A percentile compares a stretch with the other conserved stretches of the same genome.
phyloP scores from a whole-genome alignment of 2,888 invertebrate species.

The Troides aeacus region DNA sequence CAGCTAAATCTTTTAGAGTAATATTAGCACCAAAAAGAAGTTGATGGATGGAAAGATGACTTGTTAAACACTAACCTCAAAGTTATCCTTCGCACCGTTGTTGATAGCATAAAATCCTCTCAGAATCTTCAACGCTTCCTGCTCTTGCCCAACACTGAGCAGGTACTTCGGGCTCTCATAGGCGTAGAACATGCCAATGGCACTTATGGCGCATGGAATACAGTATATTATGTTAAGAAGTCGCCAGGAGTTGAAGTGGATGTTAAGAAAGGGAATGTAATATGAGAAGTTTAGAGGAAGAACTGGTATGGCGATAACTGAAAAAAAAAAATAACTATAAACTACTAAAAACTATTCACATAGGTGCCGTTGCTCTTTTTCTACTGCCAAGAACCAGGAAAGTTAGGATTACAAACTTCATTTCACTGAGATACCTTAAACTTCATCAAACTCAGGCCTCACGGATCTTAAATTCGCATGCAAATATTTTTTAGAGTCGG shows the following conservation, averaged over 20 bases:
- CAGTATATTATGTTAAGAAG: slow-evolving; percentile 82
- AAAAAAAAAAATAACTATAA: slow-evolving; percentile 30
- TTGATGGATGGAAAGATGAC: not conserved
- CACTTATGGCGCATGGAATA: slow-evolving; percentile 81
- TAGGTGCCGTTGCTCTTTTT: too few species aligned
- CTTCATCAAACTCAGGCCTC: too few species aligned
- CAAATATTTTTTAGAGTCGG: too few species aligned
- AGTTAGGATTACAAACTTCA: too few species aligned
- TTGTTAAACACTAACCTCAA: slow-evolving; percentile 45
- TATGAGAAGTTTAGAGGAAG: slow-evolving; percentile 79
- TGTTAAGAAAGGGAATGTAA: slow-evolving; percentile 61
- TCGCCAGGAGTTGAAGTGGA: slow-evolving; percentile 86
- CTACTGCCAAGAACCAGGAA: too few species aligned
- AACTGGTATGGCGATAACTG: slow-evolving; percentile 83
- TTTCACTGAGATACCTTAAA: too few species aligned
- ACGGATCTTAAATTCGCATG: too few species aligned
- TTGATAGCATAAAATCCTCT: slow-evolving; percentile 56
- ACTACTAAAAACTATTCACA: too few species aligned
- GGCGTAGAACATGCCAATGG: slow-evolving; percentile 73
- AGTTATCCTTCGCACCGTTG: slow-evolving; percentile 51
- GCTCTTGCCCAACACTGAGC: slow-evolving; percentile 76
- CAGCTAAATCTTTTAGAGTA: too few species aligned
- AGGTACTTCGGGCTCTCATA: slow-evolving; percentile 90
- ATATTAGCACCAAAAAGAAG: not conserved
- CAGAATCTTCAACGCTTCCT: slow-evolving; percentile 76